phyloP scores from a whole-genome alignment of 1,140 invertebrate species.

The Drosophila nigromelanica region DNA sequence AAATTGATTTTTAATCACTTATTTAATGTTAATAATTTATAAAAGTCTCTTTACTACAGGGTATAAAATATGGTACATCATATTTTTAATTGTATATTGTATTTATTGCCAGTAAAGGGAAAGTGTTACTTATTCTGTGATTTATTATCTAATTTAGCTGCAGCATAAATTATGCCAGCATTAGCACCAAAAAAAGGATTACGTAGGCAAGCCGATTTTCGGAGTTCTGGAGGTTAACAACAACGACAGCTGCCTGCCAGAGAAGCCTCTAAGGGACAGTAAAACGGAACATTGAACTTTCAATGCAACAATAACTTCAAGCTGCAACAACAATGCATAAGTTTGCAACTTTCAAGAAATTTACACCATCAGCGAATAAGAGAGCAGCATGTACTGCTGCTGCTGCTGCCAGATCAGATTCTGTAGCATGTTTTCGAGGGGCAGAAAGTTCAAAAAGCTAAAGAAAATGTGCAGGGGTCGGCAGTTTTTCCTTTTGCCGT shows the following conservation, averaged over 20 bases:
- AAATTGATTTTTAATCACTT: too few species aligned
- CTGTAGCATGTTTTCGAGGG: conserved; percentile 29
- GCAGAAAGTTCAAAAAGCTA: conserved; percentile 70
- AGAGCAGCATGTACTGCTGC: conserved; percentile 41
- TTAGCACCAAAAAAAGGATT: conserved; percentile 4
- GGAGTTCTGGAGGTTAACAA: conserved; percentile 12
- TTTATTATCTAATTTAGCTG: conserved; percentile 74
- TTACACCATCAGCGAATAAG: conserved; percentile 82
- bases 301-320: conserved; percentile 38
- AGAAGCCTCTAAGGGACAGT: conserved; percentile 24
- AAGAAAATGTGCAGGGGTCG: conserved; percentile 69
- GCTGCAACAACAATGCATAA: conserved; percentile 62
- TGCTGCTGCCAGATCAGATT: conserved; percentile 41
- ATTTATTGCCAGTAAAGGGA: background rate
- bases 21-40: too few species aligned
- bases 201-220: conserved; percentile 12
- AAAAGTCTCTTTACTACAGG: too few species aligned
- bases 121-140: conserved; percentile 39
- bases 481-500: conserved; percentile 58
- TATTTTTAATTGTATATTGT: too few species aligned
- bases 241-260: conserved; percentile 10
- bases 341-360: conserved; percentile 78
- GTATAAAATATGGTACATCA: too few species aligned
- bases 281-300: conserved; percentile 55
- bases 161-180: conserved; percentile 59